Conservation (phyloP, 2,113 vertebrate genomes). For the Hiodon alosoides region DNA sequence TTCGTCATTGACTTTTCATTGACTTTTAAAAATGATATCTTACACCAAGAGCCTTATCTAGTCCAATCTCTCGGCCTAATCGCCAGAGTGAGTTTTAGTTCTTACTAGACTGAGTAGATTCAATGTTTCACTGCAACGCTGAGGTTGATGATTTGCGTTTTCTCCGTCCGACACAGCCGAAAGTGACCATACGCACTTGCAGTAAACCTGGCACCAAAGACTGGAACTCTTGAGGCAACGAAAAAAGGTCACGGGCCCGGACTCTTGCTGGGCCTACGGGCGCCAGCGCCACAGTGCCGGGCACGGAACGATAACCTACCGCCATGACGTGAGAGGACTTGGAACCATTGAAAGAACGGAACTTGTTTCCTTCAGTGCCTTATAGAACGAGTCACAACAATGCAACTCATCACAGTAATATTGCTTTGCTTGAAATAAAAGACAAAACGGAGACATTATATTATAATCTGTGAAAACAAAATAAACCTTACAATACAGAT, state of each 20-base stretch:
- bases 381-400: slow-evolving; percentile 95
- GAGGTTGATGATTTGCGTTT: slow-evolving; percentile 3
- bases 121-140: too few relatives aligned
- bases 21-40: too few relatives aligned
- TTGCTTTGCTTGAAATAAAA: slow-evolving; percentile 84
- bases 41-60: too few relatives aligned
- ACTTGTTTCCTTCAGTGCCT: slow-evolving; percentile 95
- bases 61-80: too few relatives aligned
- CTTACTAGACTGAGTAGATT: too few relatives aligned
- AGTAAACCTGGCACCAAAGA: slow-evolving; percentile 54
- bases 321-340: slow-evolving; percentile 85
- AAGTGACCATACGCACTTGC: slow-evolving; percentile 1
- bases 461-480: slow-evolving; percentile 48
- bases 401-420: slow-evolving; percentile 91
- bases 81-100: too few relatives aligned
- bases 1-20: too few relatives aligned
- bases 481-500: slow-evolving; percentile 53
- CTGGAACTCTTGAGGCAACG: slow-evolving; percentile 67
- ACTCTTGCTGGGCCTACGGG: slow-evolving; percentile 67
- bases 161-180: slow-evolving; percentile 19
- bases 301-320: slow-evolving; percentile 76
- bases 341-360: slow-evolving; percentile 74
- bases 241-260: slow-evolving; percentile 66
- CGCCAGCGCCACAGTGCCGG: slow-evolving; percentile 67
- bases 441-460: slow-evolving; percentile 58